phyloP scores from a whole-genome alignment of 23 tunicate species.

The Corella eumyota region DNA sequence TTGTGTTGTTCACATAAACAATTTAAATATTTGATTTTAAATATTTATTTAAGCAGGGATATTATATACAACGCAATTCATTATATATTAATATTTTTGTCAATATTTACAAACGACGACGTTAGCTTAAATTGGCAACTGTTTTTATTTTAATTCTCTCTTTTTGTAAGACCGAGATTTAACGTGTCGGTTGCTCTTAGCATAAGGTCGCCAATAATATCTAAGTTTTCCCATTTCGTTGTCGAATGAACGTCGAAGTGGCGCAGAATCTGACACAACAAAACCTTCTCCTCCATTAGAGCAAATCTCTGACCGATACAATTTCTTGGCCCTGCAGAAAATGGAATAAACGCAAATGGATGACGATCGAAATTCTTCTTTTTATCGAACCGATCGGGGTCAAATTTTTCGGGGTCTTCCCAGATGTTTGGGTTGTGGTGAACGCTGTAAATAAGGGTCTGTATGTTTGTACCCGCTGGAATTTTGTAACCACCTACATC shows the following conservation, averaged over 20 bases:
- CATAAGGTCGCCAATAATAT: constrained; percentile 54
- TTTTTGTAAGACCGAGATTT: neutral
- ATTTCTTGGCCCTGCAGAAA: constrained; percentile 95
- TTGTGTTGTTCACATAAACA: no score
- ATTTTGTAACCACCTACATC: constrained; percentile 40
- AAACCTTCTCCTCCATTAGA: constrained; percentile 70
- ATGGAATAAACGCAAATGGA: constrained; percentile 83
- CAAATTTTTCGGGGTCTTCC: constrained; percentile 67
- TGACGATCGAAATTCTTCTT: constrained; percentile 50
- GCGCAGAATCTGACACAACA: constrained; percentile 42
- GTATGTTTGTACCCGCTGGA: constrained; percentile 65
- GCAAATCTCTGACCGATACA: constrained; percentile 98
- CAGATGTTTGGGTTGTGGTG: constrained; percentile 72
- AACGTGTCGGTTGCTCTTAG: constrained; percentile 57
- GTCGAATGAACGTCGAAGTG: neutral
- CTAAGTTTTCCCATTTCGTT: constrained; percentile 27
- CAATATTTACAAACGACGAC: no score
- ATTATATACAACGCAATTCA: no score
- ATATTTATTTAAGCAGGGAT: no score
- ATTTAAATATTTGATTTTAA: no score
- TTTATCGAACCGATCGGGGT: constrained; percentile 51
- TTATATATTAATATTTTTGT: no score
- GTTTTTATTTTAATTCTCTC: no score
- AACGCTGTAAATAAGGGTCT: constrained; percentile 22
- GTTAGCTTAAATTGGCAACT: no score